phyloP scores from a whole-genome alignment of 2,113 vertebrate genomes.

The Grallaria varia region DNA sequence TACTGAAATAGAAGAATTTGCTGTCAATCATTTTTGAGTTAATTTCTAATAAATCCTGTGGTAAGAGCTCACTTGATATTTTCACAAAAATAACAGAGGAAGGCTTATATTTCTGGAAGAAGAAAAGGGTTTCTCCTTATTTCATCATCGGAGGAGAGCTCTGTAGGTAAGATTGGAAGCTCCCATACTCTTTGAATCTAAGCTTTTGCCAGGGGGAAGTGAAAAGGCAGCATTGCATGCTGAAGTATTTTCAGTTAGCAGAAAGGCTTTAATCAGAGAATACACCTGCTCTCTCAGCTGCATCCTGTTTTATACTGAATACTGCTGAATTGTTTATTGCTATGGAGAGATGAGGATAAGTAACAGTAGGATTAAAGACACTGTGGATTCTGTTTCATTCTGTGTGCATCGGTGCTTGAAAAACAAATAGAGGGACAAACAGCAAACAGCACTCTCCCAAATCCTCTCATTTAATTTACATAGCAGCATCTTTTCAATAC shows the following conservation, averaged over 20 bases:
- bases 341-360: not conserved
- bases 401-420: not conserved
- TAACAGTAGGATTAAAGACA: conserved; percentile 10
- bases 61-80: not conserved
- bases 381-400: not conserved
- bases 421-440: not conserved
- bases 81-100: not conserved
- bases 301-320: not conserved
- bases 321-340: not conserved
- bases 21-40: not conserved
- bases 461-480: conserved; percentile 26
- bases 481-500: not conserved
- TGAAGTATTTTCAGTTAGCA: not conserved
- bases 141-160: not conserved
- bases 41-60: not conserved
- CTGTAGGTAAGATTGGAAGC: not conserved
- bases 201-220: not conserved
- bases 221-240: not conserved
- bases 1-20: not conserved
- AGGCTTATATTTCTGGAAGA: not conserved
- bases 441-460: not conserved
- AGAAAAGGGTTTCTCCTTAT: not conserved
- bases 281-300: not conserved
- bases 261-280: not conserved
- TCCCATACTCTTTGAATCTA: not conserved